Percentiles rank a stretch among this genome's conserved stretches.
Conservation (phyloP, 2,113 vertebrate species). For the Holacanthus passer region DNA sequence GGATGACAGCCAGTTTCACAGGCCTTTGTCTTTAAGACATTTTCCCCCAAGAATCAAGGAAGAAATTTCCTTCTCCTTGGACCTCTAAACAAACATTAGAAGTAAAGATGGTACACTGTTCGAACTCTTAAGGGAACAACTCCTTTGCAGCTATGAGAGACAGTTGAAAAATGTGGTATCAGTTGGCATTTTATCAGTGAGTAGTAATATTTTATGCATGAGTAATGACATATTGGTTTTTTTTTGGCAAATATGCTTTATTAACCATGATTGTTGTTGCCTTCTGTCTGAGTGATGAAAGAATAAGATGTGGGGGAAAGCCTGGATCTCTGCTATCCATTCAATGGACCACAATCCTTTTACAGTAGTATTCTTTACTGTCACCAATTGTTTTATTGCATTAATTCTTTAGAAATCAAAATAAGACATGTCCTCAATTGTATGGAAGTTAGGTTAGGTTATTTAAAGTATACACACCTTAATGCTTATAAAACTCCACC, state of each 20-base stretch:
- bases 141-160: not conserved
- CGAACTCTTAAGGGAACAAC: not conserved
- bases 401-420: not conserved
- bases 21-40: slow-evolving; percentile 31
- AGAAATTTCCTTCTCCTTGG: not conserved
- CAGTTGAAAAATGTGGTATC: not conserved
- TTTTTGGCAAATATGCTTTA: not conserved
- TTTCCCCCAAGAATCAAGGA: not conserved
- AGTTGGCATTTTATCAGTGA: not conserved
- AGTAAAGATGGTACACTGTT: not conserved
- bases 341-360: too few relatives aligned
- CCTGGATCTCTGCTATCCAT: too few relatives aligned
- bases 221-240: not conserved
- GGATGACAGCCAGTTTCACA: slow-evolving; percentile 6
- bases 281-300: not conserved
- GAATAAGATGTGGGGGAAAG: not conserved
- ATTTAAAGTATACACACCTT: not conserved
- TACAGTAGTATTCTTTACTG: not conserved
- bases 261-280: not conserved
- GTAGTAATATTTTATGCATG: not conserved
- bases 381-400: not conserved
- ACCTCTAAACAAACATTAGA: not conserved
- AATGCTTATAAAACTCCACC: too few relatives aligned
- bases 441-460: too few relatives aligned
- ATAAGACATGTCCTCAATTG: not conserved